A percentile compares a stretch with the other conserved stretches of the same genome.
phyloP scores from a whole-genome alignment of 2,797 vertebrate species.

The Pseudochromis fuscus region DNA sequence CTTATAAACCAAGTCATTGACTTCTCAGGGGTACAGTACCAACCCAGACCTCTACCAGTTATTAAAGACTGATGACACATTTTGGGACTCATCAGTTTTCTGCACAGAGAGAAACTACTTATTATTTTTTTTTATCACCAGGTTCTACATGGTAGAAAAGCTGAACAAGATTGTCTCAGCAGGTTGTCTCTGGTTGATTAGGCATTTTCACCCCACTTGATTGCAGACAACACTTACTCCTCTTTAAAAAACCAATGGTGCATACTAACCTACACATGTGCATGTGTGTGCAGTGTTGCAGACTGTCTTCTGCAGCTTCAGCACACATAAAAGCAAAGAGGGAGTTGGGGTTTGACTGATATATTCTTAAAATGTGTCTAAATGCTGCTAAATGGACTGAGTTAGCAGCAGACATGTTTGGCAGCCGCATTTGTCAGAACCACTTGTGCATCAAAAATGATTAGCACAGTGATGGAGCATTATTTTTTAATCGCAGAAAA shows the following conservation, averaged over 20 bases:
- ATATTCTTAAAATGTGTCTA: conserved; percentile 32
- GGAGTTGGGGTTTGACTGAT: not conserved
- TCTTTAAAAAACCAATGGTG: conserved; percentile 30
- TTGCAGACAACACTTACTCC: conserved; percentile 17
- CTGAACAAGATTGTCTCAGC: not conserved
- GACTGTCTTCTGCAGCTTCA: conserved; percentile 16
- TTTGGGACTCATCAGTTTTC: not conserved
- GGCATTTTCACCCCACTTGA: conserved; percentile 36
- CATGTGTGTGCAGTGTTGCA: conserved; percentile 14
- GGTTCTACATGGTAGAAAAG: not conserved
- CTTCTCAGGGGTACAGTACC: not conserved
- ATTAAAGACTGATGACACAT: not conserved
- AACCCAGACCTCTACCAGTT: not conserved
- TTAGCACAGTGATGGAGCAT: conserved; percentile 49
- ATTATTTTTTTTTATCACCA: not conserved
- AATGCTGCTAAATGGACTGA: conserved; percentile 57
- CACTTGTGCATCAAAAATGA: conserved; percentile 50
- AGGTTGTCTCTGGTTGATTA: conserved; percentile 10
- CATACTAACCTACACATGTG: conserved; percentile 1
- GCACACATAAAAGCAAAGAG: conserved; percentile 1
- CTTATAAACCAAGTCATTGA: not conserved
- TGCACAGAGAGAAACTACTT: not conserved
- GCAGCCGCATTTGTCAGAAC: conserved; percentile 56
- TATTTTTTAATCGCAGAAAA: conserved; percentile 63
- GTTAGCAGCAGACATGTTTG: conserved; percentile 24